Base-by-base conservation (phyloP, 2,888 invertebrate genomes). In the Zygaena filipendulae region DNA sequence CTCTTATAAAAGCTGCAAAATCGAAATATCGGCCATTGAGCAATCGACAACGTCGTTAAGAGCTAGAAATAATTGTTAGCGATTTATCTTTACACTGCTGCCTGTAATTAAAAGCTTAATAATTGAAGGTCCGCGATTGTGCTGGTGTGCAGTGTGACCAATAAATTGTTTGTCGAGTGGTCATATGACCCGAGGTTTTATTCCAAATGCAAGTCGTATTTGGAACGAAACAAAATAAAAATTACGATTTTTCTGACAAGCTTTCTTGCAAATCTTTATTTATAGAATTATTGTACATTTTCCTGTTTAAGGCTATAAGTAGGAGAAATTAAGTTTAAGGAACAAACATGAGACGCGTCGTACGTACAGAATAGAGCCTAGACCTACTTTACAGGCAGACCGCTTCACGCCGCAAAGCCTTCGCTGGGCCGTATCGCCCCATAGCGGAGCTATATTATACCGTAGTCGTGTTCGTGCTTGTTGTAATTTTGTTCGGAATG, bases 31-130 rank as follows among this genome's bases (percentile, higher is more conserved):
- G 31, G 46, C 56, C 58, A 63, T 68, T 67, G 62, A 55, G 59
- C 63, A 67, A 69, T 57, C 55, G 47, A 57, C 55, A 52, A 60
- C 54, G 61, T 66, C 59, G 63, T 63, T 64, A 59, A 53, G 47
- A 63, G 59, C 66, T 59, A 59, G 61, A 70, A 70, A 68, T 74
- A 71, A 74, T 68, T 68, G 63, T 49, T 47, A 31, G 57, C 63
- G 64, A 70, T 71, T 70, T 68, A 71, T 70, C 67, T 64, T 42
- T 49, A 40, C 38, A 45, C 52, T 51, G 46, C 53, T 58, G 59
- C 60, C 55, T 60, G 54, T 71, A 71, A 72, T 72, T 72, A 72
- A 74, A 70, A 60, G 60, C 49, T 67, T 68, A 69, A 68, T 70
- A 74, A 71, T 67, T 70, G 64, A 66, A 64, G 56, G 60, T 58